Evolutionary conservation across 1,140 invertebrate genomes (phyloP).

Genomic region (Xylocopa sonorina): DNA sequence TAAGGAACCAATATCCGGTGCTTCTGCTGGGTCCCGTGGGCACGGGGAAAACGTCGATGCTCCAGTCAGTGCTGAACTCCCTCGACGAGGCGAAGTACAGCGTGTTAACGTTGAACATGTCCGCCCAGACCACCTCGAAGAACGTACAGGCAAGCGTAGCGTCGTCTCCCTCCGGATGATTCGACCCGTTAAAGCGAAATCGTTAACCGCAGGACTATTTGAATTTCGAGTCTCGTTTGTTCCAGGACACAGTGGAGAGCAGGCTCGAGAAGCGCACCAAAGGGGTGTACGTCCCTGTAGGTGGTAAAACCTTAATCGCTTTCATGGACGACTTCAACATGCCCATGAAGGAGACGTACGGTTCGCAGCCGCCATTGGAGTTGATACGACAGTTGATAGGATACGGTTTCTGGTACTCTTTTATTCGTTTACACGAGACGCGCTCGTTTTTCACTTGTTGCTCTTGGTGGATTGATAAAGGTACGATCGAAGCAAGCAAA

Average conservation of each 20-base stretch:
- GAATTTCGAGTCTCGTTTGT: background rate
- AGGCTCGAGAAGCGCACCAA: conserved; percentile 92
- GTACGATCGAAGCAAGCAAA: conserved; percentile 89
- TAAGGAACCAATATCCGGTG: conserved; percentile 86
- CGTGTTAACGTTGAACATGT: conserved; percentile 91
- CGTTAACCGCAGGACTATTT: conserved; percentile 11
- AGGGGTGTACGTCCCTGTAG: conserved; percentile 88
- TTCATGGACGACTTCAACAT: conserved; percentile 96
- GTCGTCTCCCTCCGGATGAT: background rate
- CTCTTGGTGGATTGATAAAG: conserved; percentile 46
- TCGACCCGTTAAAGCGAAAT: conserved; percentile 10
- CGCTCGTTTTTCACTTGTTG: background rate
- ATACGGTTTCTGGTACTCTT: conserved; percentile 89
- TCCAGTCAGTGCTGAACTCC: conserved; percentile 85
- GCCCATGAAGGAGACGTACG: conserved; percentile 93
- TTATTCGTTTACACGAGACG: too few species aligned
- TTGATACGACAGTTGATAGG: conserved; percentile 92
- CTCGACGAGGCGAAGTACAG: conserved; percentile 86
- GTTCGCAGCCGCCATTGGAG: conserved; percentile 93
- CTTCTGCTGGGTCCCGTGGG: conserved; percentile 91
- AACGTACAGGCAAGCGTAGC: conserved; percentile 83
- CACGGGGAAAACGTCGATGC: conserved; percentile 91
- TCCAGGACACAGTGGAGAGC: conserved; percentile 88
- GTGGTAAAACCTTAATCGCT: conserved; percentile 89
- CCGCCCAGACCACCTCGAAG: conserved; percentile 90